Percentiles rank a stretch among this genome's conserved stretches.
Evolutionary conservation across 2,888 invertebrate genomes (phyloP).

Genomic region (Phalera bucephala): DNA sequence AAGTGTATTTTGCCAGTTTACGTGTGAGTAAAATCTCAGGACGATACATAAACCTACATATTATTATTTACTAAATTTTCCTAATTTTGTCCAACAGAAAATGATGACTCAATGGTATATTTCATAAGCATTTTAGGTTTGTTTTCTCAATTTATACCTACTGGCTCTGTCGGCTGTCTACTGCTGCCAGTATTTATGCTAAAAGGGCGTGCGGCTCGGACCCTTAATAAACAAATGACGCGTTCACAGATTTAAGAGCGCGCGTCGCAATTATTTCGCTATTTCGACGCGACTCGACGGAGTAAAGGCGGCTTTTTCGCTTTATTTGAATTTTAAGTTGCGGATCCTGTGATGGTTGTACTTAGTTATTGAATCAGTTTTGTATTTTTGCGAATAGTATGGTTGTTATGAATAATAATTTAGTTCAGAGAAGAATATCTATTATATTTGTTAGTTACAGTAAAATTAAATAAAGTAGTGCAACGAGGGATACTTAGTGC

Average conservation of each 20-base stretch:
- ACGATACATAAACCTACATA: too few relatives aligned
- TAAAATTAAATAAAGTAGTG: too few relatives aligned
- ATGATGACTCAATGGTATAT: constrained; percentile 11
- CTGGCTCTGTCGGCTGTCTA: constrained; percentile 37
- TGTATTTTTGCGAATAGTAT: too few relatives aligned
- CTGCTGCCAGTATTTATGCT: constrained; percentile 63
- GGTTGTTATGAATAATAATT: too few relatives aligned
- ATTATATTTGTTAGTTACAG: too few relatives aligned
- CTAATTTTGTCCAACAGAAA: too few relatives aligned
- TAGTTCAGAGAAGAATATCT: too few relatives aligned
- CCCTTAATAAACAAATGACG: constrained; percentile 78
- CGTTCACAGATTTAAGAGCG: constrained; percentile 61
- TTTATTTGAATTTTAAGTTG: constrained; percentile 62
- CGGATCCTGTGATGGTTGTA: constrained; percentile 31
- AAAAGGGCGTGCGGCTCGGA: constrained; percentile 59
- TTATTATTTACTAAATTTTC: too few relatives aligned
- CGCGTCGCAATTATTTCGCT: constrained; percentile 73
- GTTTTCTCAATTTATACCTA: constrained; percentile 35
- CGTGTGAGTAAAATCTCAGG: too few relatives aligned
- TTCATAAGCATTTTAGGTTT: constrained; percentile 32
- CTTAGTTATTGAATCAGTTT: too few relatives aligned
- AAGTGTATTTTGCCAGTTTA: too few relatives aligned
- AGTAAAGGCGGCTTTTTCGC: constrained; percentile 55
- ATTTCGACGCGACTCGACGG: constrained; percentile 55
- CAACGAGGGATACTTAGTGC: too few relatives aligned